Evolutionary conservation across 2,888 invertebrate genomes (phyloP).

Genomic region (Agrenia bidenticulata): DNA sequence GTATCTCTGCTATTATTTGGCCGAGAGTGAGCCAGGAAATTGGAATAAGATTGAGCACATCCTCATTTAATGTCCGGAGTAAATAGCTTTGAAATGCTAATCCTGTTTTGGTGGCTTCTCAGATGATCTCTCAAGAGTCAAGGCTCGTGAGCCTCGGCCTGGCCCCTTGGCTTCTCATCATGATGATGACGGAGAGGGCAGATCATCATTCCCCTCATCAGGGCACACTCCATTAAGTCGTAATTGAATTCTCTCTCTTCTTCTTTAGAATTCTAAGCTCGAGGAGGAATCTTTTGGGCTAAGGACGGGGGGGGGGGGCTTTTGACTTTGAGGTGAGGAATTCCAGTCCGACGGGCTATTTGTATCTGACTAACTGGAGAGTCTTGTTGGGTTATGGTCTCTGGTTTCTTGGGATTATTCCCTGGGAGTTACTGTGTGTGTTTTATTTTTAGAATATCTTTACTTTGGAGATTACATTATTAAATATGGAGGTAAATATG

Average conservation of each 20-base stretch:
- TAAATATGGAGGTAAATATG: too few relatives aligned
- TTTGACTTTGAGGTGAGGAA: too few relatives aligned
- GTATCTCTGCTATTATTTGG: too few relatives aligned
- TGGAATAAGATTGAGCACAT: conserved; percentile 10
- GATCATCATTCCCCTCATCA: conserved; percentile 17
- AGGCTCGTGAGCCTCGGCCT: not conserved
- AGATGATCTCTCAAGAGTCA: too few relatives aligned
- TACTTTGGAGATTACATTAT: not conserved
- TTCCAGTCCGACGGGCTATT: too few relatives aligned
- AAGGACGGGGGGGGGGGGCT: too few relatives aligned
- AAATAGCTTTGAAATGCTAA: conserved; percentile 10
- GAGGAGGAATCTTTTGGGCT: too few relatives aligned
- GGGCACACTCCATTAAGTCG: conserved; percentile 10
- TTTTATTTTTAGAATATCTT: not conserved
- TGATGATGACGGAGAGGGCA: not conserved
- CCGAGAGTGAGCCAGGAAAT: not conserved
- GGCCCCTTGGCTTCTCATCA: not conserved
- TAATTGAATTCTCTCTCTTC: conserved; percentile 10
- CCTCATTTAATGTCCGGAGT: not conserved
- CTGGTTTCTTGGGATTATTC: not conserved
- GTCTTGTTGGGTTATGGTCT: too few relatives aligned
- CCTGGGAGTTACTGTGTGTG: not conserved
- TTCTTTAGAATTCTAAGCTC: not conserved
- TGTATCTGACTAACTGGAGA: too few relatives aligned
- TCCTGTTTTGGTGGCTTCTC: not conserved